Evolutionary conservation across 1,140 invertebrate genomes (phyloP), one percentile per base, ranked within the genome.

Genomic region (Leptonema lineaticorne): DNA sequence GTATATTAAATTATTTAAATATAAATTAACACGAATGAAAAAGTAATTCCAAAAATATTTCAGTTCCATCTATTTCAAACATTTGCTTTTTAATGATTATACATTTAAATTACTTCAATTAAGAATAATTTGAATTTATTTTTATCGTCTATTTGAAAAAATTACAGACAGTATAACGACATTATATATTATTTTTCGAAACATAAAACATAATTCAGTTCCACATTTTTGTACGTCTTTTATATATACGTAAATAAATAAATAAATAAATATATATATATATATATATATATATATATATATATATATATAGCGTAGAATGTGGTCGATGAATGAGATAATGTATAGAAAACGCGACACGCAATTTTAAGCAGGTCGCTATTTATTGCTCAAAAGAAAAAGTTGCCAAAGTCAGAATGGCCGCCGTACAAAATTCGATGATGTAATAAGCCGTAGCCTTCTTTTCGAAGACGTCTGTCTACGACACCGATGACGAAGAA

Each of bases 301-400:
- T 33, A 33, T 33, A 11, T 33, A 33, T 11, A 33, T 33, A 33
- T 11, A 33, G 30, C 30, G 16, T 16, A n/a, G n/a, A n/a, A n/a
- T n/a, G n/a, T n/a, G n/a, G n/a, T 24, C 27, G 22, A 53, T 53
- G 50, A 53, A 53, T 26, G 22, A 53, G 50, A 53, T 53, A 53
- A 26, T 14, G 22, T 53, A 26, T 53, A 26, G 20, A 53, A 53
- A 53, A 53, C 20, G 22, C 50, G 22, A 53, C 50, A 53, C 50
- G 50, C 20, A 24, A 53, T 22, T n/a, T 26, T 24, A 53, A 53
- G 50, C 50, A 26, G 22, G 50, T 53, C 50, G 50, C 50, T 53
- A 22, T 53, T 53, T 53, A 53, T 53, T 24, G 22, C 50, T n/a
- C 50, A 24, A 53, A 16, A 20, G 11, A 26, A 53, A 53, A 53